Evolutionary conservation across 64 coral and sea anemone species (phyloP).

Genomic region (Montipora sp.): DNA sequence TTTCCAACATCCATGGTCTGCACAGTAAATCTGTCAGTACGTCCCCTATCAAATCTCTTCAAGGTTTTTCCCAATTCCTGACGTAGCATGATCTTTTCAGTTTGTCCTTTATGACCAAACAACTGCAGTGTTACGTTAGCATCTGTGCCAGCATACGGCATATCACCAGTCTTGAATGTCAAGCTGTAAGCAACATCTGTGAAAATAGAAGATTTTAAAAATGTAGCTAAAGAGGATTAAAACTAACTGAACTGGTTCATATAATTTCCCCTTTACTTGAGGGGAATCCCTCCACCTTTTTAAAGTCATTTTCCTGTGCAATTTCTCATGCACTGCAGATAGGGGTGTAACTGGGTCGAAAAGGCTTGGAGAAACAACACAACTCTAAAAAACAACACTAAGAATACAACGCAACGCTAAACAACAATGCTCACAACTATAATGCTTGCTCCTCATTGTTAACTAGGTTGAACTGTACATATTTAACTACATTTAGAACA

Average conservation of each 20-base stretch:
- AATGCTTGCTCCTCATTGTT: no score
- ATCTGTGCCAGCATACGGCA: slow-evolving; percentile 86
- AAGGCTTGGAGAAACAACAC: no score
- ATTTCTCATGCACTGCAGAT: no score
- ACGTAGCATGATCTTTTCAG: slow-evolving; percentile 89
- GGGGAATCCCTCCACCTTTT: no score
- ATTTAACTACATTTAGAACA: no score
- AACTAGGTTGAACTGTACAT: no score
- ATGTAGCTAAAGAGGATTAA: neutral
- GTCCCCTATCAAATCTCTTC: slow-evolving; percentile 82
- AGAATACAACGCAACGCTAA: no score
- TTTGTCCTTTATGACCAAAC: slow-evolving; percentile 86
- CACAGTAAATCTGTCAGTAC: slow-evolving; percentile 83
- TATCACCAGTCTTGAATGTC: slow-evolving; percentile 88
- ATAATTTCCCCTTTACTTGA: no score
- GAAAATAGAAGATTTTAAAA: neutral
- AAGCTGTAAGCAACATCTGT: slow-evolving; percentile 76
- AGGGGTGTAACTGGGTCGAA: no score
- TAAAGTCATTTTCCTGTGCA: no score
- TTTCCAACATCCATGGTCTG: slow-evolving; percentile 93
- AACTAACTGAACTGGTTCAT: neutral
- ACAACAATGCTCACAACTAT: no score
- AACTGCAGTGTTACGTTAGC: slow-evolving; percentile 89
- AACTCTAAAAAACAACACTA: no score
- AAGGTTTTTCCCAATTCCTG: slow-evolving; percentile 72